phyloP scores from a whole-genome alignment of 2,113 vertebrate species.

The Odobenus rosmarus region DNA sequence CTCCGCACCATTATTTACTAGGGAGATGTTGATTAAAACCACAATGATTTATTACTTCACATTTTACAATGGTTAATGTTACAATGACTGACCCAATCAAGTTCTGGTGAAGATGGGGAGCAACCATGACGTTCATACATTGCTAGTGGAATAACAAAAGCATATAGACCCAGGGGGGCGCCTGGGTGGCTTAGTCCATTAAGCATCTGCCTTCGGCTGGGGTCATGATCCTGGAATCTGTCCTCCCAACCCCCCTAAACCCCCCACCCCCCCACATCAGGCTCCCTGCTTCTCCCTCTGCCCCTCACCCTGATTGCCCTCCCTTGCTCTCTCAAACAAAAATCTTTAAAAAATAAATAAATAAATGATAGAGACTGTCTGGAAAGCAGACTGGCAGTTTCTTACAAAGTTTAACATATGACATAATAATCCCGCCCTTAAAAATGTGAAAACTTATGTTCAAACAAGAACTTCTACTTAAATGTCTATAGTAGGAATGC shows the following conservation, averaged over 20 bases:
- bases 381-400: background rate
- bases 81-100: background rate
- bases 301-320: background rate
- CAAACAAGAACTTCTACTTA: background rate
- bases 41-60: background rate
- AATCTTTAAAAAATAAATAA: background rate
- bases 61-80: background rate
- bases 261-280: background rate
- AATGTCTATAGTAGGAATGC: background rate
- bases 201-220: background rate
- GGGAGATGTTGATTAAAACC: background rate
- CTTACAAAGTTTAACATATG: conserved; percentile 10
- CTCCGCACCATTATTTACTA: background rate
- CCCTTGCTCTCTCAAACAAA: background rate
- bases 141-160: background rate
- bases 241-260: background rate
- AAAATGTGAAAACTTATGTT: background rate
- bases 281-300: background rate
- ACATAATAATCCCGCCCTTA: background rate
- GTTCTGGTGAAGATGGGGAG: background rate
- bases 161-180: background rate
- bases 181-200: background rate
- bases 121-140: too few relatives aligned
- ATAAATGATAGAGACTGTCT: background rate
- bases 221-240: background rate